A percentile compares a stretch with the other conserved stretches of the same genome.
Conservation (phyloP, 2,888 invertebrate genomes). For the Gisinianus flammeolus region DNA sequence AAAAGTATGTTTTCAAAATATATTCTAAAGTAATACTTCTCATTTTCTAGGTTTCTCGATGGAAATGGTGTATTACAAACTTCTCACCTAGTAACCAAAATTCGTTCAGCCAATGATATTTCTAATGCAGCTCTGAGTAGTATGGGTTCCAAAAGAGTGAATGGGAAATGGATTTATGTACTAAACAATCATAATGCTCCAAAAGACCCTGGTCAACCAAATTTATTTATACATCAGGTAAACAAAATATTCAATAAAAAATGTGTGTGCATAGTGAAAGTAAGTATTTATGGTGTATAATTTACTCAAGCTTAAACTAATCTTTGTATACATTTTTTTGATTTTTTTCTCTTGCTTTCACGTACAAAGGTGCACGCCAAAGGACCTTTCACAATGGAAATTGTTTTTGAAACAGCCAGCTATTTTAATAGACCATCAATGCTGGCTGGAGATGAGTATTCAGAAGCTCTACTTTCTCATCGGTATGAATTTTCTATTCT, state of each 20-base stretch:
- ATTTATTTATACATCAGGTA: constrained; percentile 62
- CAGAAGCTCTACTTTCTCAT: constrained; percentile 67
- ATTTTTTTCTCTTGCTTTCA: neutral
- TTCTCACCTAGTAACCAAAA: constrained; percentile 47
- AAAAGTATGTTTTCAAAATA: neutral
- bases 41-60: constrained; percentile 48
- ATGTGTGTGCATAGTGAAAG: neutral
- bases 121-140: constrained; percentile 46
- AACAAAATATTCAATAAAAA: too few species aligned
- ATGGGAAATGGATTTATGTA: constrained; percentile 52
- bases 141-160: constrained; percentile 49
- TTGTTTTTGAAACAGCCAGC: constrained; percentile 80
- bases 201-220: constrained; percentile 60
- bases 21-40: neutral
- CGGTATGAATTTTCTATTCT: constrained; percentile 37
- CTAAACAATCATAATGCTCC: constrained; percentile 46
- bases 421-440: constrained; percentile 66
- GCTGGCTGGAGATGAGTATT: constrained; percentile 71
- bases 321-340: too few species aligned
- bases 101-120: constrained; percentile 54
- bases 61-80: constrained; percentile 46
- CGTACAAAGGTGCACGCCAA: constrained; percentile 71
- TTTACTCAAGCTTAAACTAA: too few species aligned
- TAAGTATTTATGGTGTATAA: too few species aligned
- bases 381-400: constrained; percentile 81